Conservation (phyloP, 1,140 invertebrate genomes). For the Melitaea cinxia region DNA sequence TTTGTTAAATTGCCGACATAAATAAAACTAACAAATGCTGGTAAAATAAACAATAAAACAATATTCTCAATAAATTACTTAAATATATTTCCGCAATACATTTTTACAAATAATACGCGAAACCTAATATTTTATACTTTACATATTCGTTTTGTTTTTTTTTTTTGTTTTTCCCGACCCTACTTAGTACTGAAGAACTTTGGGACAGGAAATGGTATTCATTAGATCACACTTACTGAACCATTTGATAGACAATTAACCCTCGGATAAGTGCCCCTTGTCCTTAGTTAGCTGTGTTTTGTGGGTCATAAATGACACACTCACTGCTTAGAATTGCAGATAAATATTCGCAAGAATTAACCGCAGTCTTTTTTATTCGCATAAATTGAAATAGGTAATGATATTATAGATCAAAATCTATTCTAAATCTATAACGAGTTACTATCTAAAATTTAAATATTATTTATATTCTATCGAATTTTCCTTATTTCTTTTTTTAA, state of each 20-base stretch:
- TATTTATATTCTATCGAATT: not conserved
- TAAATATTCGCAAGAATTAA: slow-evolving; percentile 24
- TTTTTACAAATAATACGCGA: no score
- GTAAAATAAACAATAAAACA: no score
- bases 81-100: no score
- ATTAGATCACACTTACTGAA: slow-evolving; percentile 59
- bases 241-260: slow-evolving; percentile 62
- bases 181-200: not conserved
- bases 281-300: slow-evolving; percentile 61
- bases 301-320: slow-evolving; percentile 59
- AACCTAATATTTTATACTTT: no score
- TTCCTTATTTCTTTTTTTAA: not conserved
- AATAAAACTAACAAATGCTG: no score
- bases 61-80: no score
- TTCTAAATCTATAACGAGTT: no score
- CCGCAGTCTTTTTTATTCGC: not conserved
- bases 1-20: no score
- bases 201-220: slow-evolving; percentile 53
- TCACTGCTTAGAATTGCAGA: slow-evolving; percentile 47
- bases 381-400: not conserved
- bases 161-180: not conserved
- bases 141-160: no score
- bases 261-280: slow-evolving; percentile 60
- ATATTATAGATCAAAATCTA: no score
- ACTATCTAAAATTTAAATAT: no score